phyloP scores from a whole-genome alignment of 2,113 vertebrate genomes.

The Sinosuthora webbiana region DNA sequence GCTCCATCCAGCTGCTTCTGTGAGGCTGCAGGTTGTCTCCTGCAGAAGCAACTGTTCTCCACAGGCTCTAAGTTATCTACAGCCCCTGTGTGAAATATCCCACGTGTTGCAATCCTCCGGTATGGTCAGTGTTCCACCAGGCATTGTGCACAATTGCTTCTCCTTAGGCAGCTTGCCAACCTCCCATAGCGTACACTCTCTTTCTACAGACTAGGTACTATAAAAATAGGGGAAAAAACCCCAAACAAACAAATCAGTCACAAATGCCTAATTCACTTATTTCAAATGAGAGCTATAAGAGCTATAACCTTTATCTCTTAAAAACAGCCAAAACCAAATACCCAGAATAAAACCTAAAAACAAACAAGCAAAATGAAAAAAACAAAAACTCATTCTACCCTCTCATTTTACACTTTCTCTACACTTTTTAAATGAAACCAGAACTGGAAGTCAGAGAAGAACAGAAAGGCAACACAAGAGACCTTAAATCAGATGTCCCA shows the following conservation, averaged over 20 bases:
- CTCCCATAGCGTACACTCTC: background rate
- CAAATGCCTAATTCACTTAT: background rate
- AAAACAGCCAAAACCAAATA: background rate
- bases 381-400: background rate
- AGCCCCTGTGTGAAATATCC: background rate
- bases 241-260: background rate
- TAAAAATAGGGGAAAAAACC: rapidly evolving
- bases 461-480: background rate
- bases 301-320: background rate
- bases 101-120: background rate
- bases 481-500: background rate
- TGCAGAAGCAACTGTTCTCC: background rate
- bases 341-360: background rate
- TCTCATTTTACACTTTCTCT: background rate
- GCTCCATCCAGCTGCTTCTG: background rate
- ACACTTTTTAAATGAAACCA: background rate
- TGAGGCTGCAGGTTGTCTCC: background rate
- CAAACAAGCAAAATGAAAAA: background rate
- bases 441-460: background rate
- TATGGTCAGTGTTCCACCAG: background rate
- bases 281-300: background rate
- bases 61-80: background rate
- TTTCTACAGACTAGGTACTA: background rate
- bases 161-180: background rate
- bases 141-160: background rate